These are phyloP conservation scores for Riparia riparia DNA, from an alignment of 2,113 vertebrate genomes.

Conservation along the genomic window DNA sequence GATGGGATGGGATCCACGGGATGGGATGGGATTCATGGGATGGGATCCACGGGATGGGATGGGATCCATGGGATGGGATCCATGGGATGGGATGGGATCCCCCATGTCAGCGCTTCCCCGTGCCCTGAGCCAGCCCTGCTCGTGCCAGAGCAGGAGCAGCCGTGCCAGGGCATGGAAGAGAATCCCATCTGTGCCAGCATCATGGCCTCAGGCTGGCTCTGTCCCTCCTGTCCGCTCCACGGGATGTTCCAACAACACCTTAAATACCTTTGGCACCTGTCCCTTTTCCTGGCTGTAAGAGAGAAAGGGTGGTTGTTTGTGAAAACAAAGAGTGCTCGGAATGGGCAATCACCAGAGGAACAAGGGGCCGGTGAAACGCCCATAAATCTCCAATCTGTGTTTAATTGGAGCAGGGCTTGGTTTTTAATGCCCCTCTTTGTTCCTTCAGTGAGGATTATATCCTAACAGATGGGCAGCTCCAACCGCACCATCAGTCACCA, in stretches of 20 bases:
- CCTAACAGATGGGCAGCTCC: neutral
- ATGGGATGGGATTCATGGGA: no score
- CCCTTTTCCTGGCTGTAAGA: neutral
- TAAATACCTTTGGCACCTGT: constrained; percentile 23
- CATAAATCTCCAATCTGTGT: neutral
- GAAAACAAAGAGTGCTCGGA: neutral
- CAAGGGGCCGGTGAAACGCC: neutral
- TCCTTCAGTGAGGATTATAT: neutral
- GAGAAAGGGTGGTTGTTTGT: neutral
- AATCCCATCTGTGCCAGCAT: neutral
- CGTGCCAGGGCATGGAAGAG: neutral
- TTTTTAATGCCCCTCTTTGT: neutral
- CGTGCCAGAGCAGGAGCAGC: neutral
- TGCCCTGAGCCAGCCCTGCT: neutral
- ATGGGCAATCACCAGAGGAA: neutral
- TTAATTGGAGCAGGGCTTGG: neutral
- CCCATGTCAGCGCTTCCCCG: fast-evolving
- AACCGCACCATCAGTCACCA: neutral
- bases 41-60: no score
- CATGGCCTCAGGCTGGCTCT: neutral
- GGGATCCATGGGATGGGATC: no score
- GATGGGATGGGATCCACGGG: no score
- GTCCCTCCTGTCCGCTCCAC: neutral
- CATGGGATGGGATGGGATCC: neutral
- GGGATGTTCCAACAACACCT: neutral